These are phyloP conservation scores for Ophonus ardosiacus DNA, from an alignment of 2,888 invertebrate genomes.

Conservation along the genomic window DNA sequence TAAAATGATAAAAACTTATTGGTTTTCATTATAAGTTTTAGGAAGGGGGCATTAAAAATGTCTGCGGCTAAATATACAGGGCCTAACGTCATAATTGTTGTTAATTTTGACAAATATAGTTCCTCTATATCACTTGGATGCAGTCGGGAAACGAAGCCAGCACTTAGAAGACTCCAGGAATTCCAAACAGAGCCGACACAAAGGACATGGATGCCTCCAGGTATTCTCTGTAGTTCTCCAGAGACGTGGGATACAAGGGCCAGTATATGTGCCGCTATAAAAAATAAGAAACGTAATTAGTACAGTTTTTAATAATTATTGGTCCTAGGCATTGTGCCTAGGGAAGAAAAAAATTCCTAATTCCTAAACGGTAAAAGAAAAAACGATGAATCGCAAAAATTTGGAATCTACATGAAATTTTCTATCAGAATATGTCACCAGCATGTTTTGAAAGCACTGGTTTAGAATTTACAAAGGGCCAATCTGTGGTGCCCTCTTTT, in stretches of 20 bases:
- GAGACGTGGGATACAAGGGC: constrained; percentile 82
- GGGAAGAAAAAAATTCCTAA: too few species aligned
- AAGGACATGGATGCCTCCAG: constrained; percentile 82
- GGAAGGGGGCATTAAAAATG: constrained; percentile 81
- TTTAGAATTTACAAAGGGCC: too few species aligned
- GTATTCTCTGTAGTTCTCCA: constrained; percentile 76
- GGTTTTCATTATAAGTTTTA: constrained; percentile 84
- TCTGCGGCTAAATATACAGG: constrained; percentile 92
- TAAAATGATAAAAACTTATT: constrained; percentile 82
- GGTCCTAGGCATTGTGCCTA: too few species aligned
- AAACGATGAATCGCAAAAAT: too few species aligned
- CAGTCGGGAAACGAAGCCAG: constrained; percentile 82
- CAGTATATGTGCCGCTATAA: constrained; percentile 81
- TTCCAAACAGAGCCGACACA: constrained; percentile 98
- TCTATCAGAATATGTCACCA: too few species aligned
- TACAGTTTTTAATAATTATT: too few species aligned
- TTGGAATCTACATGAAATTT: too few species aligned
- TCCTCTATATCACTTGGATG: constrained; percentile 76
- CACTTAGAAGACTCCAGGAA: constrained; percentile 89
- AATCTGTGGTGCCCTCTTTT: too few species aligned
- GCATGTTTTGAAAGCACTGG: too few species aligned
- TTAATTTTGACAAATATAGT: constrained; percentile 83
- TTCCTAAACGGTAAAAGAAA: too few species aligned
- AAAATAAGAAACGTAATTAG: too few species aligned
- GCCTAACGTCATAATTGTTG: constrained; percentile 89